phyloP scores from a whole-genome alignment of 2,888 invertebrate species.

The Himalopsyche tibetana region DNA sequence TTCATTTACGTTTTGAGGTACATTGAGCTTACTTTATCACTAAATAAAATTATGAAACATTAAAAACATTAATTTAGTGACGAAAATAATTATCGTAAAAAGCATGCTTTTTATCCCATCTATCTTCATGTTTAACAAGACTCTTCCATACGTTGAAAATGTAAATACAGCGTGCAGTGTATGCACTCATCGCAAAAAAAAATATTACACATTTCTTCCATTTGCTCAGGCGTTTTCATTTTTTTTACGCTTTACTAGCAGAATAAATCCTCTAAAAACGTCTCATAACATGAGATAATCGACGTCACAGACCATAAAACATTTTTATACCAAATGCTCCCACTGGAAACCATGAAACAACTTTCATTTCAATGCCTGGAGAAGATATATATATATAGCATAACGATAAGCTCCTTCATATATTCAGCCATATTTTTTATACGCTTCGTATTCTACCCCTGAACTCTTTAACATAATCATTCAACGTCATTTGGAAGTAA shows the following conservation, averaged over 20 bases:
- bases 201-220: constrained; percentile 13
- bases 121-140: background rate
- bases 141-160: background rate
- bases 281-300: constrained; percentile 35
- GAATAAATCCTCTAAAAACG: constrained; percentile 10
- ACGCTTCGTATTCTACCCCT: background rate
- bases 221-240: background rate
- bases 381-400: constrained; percentile 3
- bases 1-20: no score
- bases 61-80: background rate
- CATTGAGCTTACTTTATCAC: no score
- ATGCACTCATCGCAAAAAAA: constrained; percentile 1
- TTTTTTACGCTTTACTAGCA: background rate
- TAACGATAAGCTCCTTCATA: constrained; percentile 18
- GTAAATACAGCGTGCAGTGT: background rate
- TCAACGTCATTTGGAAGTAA: background rate
- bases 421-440: background rate
- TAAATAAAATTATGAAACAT: no score
- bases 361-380: constrained; percentile 20
- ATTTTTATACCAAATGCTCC: background rate
- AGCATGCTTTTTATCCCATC: background rate
- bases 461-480: constrained; percentile 12
- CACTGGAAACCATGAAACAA: constrained; percentile 20
- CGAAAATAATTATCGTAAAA: no score
- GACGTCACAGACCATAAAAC: constrained; percentile 40